A percentile compares a stretch with the other conserved stretches of the same genome.
These are phyloP conservation scores for Anneissia japonica DNA, from an alignment of 35 echinoderm and acorn worm species.

Conservation along the genomic window DNA sequence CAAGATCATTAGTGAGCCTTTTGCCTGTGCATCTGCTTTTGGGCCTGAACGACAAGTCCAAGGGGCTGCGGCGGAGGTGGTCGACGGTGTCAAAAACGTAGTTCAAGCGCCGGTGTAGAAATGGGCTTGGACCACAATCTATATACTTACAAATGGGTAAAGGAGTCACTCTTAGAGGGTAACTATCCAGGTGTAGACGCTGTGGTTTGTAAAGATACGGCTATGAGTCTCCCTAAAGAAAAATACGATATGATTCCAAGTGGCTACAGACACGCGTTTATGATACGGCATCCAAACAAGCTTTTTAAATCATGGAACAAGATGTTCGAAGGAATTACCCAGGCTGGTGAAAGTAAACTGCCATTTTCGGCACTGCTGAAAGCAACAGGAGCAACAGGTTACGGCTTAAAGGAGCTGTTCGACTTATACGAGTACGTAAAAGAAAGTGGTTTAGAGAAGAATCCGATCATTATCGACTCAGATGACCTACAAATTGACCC, in stretches of 20 bases:
- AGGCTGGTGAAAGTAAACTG: background rate
- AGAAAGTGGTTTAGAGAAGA: background rate
- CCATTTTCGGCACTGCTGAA: background rate
- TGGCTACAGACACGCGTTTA: conserved; percentile 15
- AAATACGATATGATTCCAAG: conserved; percentile 9
- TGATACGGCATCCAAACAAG: conserved; percentile 35
- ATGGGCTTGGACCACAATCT: background rate
- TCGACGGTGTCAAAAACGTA: background rate
- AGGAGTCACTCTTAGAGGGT: conserved; percentile 16
- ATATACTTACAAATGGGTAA: conserved; percentile 13
- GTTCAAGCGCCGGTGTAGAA: background rate
- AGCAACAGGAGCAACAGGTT: background rate
- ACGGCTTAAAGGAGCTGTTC: conserved; percentile 15
- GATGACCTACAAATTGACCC: conserved; percentile 30
- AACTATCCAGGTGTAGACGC: background rate
- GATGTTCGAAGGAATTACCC: background rate
- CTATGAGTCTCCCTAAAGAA: background rate
- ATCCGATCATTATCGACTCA: conserved; percentile 34
- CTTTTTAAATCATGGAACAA: conserved; percentile 30
- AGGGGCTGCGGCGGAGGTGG: background rate
- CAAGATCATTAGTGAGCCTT: background rate
- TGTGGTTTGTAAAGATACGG: conserved; percentile 22
- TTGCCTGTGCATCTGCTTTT: background rate
- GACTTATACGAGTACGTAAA: conserved; percentile 18
- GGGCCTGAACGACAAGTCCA: background rate